Evolutionary conservation across 2,113 vertebrate genomes (phyloP), one percentile per base, ranked within the genome.

Genomic region (Lathamus discolor): DNA sequence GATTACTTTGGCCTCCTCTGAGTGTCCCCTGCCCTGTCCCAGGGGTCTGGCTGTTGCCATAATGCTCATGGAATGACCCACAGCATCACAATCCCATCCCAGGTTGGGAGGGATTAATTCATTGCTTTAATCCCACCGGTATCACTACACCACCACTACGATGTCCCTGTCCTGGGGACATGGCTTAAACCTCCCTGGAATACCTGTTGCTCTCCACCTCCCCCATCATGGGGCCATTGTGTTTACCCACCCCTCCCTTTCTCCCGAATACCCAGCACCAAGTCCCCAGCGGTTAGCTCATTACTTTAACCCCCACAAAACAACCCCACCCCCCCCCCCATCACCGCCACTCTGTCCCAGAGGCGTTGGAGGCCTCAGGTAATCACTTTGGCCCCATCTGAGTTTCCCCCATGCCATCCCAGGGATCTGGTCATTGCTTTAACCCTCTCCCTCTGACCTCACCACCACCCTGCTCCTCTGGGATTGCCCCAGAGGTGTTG

Each of bases 401-500:
- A 64, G 17, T 31, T 19, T 28, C 18, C 7, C 28, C 17, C 63
- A 10, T 2, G 33, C 22, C 17, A 27, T 37, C 39, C 54, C 49
- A 75, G 72, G 11, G 49, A 5, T 74, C 22, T n/a, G 7, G 18
- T 29, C 4, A 3, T 46, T 70, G 39, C 19, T 80, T 80, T 75
- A 57, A 67, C 3, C 4, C 6, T 4, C 11, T 3, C 6, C 2
- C 25, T 22, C 1, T 24, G 31, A 31, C 27, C 17, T 18, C 74
- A 13, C 29, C 46, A 22, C 8, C 49, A 9, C 49, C 20, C 19
- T 0, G 0, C 27, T 28, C 28, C 39, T 54, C 31, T 55, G 35
- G 25, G 55, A 13, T 8, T 52, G 16, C 10, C 27, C 39, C 35
- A 16, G 24, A 55, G 31, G 18, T n/a, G 33, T 35, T 87, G 31